Base-by-base conservation (phyloP, 53 echinoderm and acorn worm genomes). In the Apostichopus leukothele region DNA sequence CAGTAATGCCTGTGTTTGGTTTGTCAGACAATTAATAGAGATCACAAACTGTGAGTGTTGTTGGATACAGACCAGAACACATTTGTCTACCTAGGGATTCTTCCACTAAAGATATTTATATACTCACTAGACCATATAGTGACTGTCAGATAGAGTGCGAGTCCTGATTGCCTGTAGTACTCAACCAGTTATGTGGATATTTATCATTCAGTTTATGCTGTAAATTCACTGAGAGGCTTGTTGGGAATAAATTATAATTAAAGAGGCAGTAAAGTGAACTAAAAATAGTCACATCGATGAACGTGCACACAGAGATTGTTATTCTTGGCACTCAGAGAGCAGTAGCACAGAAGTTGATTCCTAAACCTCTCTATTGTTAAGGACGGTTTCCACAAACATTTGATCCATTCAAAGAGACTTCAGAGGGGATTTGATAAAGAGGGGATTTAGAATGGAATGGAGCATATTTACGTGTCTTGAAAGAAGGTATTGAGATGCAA, bases 231-330 rank as follows among this genome's bases (percentile, higher is more conserved):
- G 18, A 79, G 79, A 50, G 78, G 14, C 14, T 18, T 39, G 53
- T 7, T 51, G 51, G 79, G 51, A 79, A 51, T 51, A 79, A 79
- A 51, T 79, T 51, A 53, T 19, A 19, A 1, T 39, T 51, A 51
- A 53, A 11, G 51, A 53, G 53, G 51, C n/a, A 52, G 50, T 51
- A 79, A 51, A 19, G 12, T 51, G 19, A 19, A 19, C 51, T 79
- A 79, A 79, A 79, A 79, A 79, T 79, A 79, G 79, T 18, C 51
- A n/a, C 51, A 19, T 52, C 51, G 20, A 79, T 79, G 79, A 16
- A 9, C 12, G 9, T 79, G 54, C 79, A 79, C 51, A 51, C 20
- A 79, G 50, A 79, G 50, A 51, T 79, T 79, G 79, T 79, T 79
- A 18, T 79, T n/a, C 50, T 79, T 79, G 79, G 53, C 79, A 51